Base-by-base conservation (phyloP, 2,113 vertebrate species). In the Rhinoptilus africanus region DNA sequence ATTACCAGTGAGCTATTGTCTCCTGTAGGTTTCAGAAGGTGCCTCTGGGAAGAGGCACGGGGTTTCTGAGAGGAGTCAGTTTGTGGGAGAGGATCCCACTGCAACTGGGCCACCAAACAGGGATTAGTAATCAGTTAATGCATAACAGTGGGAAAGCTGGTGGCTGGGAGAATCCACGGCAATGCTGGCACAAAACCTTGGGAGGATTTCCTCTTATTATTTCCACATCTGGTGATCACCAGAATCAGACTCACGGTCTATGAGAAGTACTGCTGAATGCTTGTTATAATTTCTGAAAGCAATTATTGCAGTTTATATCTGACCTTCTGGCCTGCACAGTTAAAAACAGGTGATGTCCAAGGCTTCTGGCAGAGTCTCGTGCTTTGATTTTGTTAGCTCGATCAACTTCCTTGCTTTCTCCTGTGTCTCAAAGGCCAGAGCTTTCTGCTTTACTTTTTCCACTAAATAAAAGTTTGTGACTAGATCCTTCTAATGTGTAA, bases 1-100 rank as follows among this genome's bases (percentile, higher is more conserved):
- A 97, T 98, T 95, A 95, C 80, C 86, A 94, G 83, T 63, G 72
- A 93, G 77, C 67, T 97, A 94, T 85, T 95, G 74, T 93, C 84
- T 86, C 43, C 85, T 93, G 63, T 43, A 86, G 74, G 80, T 72
- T 96, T 88, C 71, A 94, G 79, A 97, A 95, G 72, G 35, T 90
- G 85, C 96, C 93, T 84, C 43, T 93, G 87, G 91, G 92, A 26
- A 94, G 68, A 57, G 35, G 53, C 92, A 30, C 54, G 64, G 27
- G 66, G 30, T 53, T 73, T 68, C 89, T 74, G 39, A 92, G 48
- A 87, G 75, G 28, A 94, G 41, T 45, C 80, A 75, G 53, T 84
- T 79, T 86, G 59, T 89, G 30, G 50, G 77, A 89, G 43, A 43
- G n/a, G 59, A 83, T 91, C 64, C 37, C 62, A 39, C 17, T 89